phyloP scores from a whole-genome alignment of 2,888 invertebrate genomes.

The Abrostola triplasia region DNA sequence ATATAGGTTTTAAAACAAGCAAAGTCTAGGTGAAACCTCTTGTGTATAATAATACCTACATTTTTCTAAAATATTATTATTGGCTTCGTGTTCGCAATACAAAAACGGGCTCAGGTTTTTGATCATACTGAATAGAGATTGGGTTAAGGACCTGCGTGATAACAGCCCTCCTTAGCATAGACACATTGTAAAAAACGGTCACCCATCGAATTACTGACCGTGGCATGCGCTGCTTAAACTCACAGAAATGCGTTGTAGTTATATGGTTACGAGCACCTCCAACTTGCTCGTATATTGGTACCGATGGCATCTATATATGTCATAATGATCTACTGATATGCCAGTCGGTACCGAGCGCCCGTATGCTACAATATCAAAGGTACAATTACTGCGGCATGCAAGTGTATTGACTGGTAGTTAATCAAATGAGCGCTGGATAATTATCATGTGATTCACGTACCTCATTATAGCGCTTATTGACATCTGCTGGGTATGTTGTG shows the following conservation, averaged over 20 bases:
- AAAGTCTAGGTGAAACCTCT: neutral
- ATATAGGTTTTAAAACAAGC: neutral
- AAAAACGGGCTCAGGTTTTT: no score
- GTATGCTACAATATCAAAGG: neutral
- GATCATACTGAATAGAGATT: no score
- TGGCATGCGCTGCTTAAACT: no score
- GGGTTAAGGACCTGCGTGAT: no score
- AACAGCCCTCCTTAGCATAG: no score
- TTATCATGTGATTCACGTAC: slow-evolving; percentile 5
- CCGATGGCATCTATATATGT: neutral
- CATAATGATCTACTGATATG: neutral
- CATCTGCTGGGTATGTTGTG: neutral
- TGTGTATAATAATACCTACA: neutral
- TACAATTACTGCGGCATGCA: neutral
- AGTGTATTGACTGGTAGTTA: neutral
- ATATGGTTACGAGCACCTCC: no score
- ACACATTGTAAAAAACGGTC: no score
- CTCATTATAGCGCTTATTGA: neutral
- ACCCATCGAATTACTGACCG: no score
- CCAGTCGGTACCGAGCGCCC: neutral
- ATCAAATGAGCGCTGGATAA: neutral
- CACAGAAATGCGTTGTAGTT: no score
- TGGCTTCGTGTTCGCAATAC: no score
- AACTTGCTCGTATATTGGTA: no score
- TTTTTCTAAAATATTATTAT: no score